Evolutionary conservation across 2,888 invertebrate genomes (phyloP), one percentile per base, ranked within the genome.

Genomic region (Sphaerophoria rueppellii): DNA sequence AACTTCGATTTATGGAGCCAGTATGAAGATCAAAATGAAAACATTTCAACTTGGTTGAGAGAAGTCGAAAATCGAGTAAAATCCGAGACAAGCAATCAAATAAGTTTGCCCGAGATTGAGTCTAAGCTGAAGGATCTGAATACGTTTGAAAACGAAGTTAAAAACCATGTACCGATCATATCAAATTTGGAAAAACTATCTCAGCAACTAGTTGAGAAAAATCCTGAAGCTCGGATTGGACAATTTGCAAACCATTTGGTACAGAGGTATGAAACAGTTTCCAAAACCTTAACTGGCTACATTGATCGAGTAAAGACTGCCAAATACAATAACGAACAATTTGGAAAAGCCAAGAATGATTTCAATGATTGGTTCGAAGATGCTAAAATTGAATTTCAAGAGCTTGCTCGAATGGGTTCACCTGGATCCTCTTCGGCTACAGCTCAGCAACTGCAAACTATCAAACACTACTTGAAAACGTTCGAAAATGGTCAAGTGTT

Each of bases 191-290:
- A 94, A 12, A 93, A 93, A 37, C 93, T 96, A 4, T 95, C 96
- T 2, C 95, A 95, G 70, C 93, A 95, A 87, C 94, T 98, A 54
- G 93, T 95, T 40, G 94, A 95, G 78, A 94, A 95, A 88, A 95
- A 96, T 90, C 96, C 97, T 0, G 98, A 98, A 89, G 96, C 96
- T 0, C 94, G 97, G 55, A 95, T 96, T 12, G 94, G 94, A 1
- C 97, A 97, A 89, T 95, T 96, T 89, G 95, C 96, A 0, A 94
- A 94, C 71, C 97, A 97, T 89, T 92, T 98, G 74, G 94, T 94
- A 4, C 94, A 94, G 11, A 93, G 98, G 87, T 96, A 96, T 90
- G 95, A 96, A 90, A 94, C 95, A 0, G 93, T 96, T 0, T 92
- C 93, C 0, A 97, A 96, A 89, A 95, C 95, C 88, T 92, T 96